A percentile compares a stretch with the other conserved stretches of the same genome.
Conservation (phyloP, 2,888 invertebrate species). For the Macrophya alboannulata region DNA sequence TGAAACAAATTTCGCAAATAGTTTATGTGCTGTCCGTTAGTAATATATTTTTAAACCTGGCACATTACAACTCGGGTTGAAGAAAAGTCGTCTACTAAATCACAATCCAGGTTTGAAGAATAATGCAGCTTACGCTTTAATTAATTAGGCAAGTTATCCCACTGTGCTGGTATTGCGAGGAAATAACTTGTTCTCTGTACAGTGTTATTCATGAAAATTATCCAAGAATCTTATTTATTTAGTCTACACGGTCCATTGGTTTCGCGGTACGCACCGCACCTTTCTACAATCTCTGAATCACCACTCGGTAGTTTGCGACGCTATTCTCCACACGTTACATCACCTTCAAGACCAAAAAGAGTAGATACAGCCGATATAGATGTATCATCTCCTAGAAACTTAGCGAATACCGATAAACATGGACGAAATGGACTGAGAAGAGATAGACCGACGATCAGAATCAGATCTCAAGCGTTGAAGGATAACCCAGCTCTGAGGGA, state of each 20-base stretch:
- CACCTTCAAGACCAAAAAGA: conserved; percentile 84
- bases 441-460: conserved; percentile 76
- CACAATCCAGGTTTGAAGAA: background rate
- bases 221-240: conserved; percentile 43
- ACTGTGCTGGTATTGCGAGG: conserved; percentile 7
- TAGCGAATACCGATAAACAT: conserved; percentile 63
- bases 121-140: background rate
- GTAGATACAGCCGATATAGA: conserved; percentile 94
- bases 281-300: conserved; percentile 88
- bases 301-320: conserved; percentile 76
- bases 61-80: conserved; percentile 24
- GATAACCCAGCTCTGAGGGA: conserved; percentile 77
- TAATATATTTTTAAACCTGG: conserved; percentile 51
- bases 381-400: conserved; percentile 83
- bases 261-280: conserved; percentile 86
- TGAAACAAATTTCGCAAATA: conserved; percentile 38
- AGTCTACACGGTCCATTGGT: conserved; percentile 72
- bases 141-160: background rate
- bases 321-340: conserved; percentile 68
- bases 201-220: background rate
- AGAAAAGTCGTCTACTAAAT: conserved; percentile 7
- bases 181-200: conserved; percentile 2
- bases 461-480: conserved; percentile 78
- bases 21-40: conserved; percentile 39
- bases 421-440: conserved; percentile 68